Conservation (phyloP, 1,140 invertebrate species). For the Eufriesea mexicana region DNA sequence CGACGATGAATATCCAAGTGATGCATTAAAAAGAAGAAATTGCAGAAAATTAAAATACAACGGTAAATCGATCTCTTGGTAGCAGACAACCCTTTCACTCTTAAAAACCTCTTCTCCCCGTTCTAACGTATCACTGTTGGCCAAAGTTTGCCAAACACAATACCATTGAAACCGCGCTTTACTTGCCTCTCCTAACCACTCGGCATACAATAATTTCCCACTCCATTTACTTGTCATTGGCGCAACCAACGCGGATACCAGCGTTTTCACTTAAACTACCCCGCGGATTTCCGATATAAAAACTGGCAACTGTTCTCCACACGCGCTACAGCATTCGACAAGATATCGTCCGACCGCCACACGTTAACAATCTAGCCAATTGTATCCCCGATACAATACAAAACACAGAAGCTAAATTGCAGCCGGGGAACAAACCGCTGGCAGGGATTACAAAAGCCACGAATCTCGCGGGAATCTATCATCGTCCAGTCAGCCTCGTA, state of each 20-base stretch:
- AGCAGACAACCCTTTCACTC: too few relatives aligned
- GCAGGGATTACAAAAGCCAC: slow-evolving; percentile 17
- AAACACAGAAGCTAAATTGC: slow-evolving; percentile 7
- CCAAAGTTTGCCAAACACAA: background rate
- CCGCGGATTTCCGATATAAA: background rate
- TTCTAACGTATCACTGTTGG: too few relatives aligned
- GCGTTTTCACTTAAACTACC: background rate
- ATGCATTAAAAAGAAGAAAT: too few relatives aligned
- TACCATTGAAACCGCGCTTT: background rate
- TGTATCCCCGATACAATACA: background rate
- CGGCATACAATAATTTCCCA: background rate
- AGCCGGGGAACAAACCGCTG: slow-evolving; percentile 13
- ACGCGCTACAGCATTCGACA: background rate
- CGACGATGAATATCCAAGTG: too few relatives aligned
- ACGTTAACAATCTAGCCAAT: slow-evolving; percentile 10
- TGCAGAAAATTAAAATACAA: too few relatives aligned
- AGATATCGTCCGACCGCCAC: background rate
- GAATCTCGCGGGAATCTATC: slow-evolving; percentile 27
- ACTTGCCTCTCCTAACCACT: too few relatives aligned
- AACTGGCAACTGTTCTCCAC: background rate
- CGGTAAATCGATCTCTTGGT: too few relatives aligned
- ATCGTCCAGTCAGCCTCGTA: slow-evolving; percentile 12
- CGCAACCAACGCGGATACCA: background rate
- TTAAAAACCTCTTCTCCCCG: too few relatives aligned
- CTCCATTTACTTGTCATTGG: background rate